A percentile compares a stretch with the other conserved stretches of the same genome.
These are phyloP conservation scores for Eutrigla gurnardus DNA, from an alignment of 2,797 vertebrate species.

Conservation along the genomic window DNA sequence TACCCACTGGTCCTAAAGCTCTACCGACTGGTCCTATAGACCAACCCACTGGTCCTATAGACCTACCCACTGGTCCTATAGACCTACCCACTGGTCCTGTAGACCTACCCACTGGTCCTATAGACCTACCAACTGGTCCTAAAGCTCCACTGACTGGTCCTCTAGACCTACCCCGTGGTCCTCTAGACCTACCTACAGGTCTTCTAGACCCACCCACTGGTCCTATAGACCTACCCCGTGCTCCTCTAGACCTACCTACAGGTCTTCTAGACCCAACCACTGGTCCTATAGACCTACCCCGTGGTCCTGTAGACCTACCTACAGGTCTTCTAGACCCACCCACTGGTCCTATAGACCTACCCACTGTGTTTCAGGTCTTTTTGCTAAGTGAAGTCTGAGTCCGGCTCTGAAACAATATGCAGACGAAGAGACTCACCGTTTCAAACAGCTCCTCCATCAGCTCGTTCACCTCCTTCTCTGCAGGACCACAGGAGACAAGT, in stretches of 20 bases:
- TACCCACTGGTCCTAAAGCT: too few relatives aligned
- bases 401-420: background rate
- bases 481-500: slow-evolving; percentile 22
- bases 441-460: slow-evolving; percentile 98
- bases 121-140: too few relatives aligned
- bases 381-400: background rate
- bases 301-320: too few relatives aligned
- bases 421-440: slow-evolving; percentile 83
- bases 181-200: too few relatives aligned
- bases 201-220: too few relatives aligned
- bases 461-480: slow-evolving; percentile 96
- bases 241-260: background rate
- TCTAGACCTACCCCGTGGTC: too few relatives aligned
- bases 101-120: too few relatives aligned
- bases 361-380: background rate
- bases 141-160: too few relatives aligned
- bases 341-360: background rate
- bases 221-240: background rate
- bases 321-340: background rate
- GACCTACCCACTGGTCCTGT: too few relatives aligned
- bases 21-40: too few relatives aligned
- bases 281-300: background rate
- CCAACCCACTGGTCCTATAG: too few relatives aligned
- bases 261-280: background rate
- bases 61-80: too few relatives aligned